Evolutionary conservation across 2,113 vertebrate genomes (phyloP).

Genomic region (Pedionomus torquatus): DNA sequence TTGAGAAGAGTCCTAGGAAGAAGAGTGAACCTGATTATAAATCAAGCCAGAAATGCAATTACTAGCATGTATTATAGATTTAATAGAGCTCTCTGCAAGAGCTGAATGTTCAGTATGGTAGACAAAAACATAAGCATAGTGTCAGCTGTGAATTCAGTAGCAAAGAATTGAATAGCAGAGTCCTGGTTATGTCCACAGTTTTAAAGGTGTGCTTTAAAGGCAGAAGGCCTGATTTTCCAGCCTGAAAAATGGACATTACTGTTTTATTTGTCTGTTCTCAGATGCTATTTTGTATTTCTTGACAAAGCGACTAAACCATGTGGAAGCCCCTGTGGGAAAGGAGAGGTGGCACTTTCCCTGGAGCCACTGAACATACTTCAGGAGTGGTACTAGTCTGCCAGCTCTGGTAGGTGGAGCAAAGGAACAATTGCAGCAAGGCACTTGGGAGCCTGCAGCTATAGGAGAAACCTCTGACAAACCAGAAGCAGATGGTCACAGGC

Average conservation of each 20-base stretch:
- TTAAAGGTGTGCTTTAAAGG: neutral
- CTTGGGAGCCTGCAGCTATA: neutral
- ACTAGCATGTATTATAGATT: neutral
- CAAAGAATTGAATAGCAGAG: neutral
- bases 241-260: neutral
- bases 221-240: neutral
- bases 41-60: neutral
- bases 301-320: neutral
- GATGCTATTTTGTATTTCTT: neutral
- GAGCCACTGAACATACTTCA: neutral
- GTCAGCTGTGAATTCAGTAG: neutral
- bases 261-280: neutral
- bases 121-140: neutral
- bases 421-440: neutral
- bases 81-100: neutral
- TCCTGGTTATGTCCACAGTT: neutral
- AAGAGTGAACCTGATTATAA: neutral
- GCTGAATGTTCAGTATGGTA: neutral
- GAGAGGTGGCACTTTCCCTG: neutral
- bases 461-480: neutral
- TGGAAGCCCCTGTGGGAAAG: neutral
- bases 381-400: neutral
- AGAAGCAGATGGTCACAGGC: neutral
- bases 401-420: neutral
- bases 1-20: neutral